Base-by-base conservation (phyloP, 1,140 invertebrate species). In the Drosophila cardini region DNA sequence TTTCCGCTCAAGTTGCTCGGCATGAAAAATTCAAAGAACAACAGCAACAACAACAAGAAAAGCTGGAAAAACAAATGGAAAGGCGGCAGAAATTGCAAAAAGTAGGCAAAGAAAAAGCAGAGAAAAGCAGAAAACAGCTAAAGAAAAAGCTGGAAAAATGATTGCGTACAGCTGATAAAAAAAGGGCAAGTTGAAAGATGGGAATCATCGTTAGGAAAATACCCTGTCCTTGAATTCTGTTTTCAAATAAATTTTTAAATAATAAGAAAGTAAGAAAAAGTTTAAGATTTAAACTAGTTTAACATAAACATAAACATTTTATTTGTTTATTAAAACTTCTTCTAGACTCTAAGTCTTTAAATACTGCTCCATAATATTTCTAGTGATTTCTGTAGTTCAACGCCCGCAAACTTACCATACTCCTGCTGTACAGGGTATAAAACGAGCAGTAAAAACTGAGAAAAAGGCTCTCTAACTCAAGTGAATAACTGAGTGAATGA, bases 121-220 rank as follows among this genome's bases (percentile, higher is more conserved):
- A 21, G 38, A 30, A 42, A 7, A 21, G 56, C 32, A 26, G 30
- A 6, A n/a, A 52, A 5, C 36, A 38, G 52, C 30, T 26, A 52
- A 57, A 64, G 21, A 50, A 21, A 46, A 40, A 50, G 46, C 9
- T 32, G 36, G 36, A 30, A 46, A 69, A 71, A 16, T 40, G 65
- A 71, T 72, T 79, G 72, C 46, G 69, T 71, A 45, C 48, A 56
- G 30, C 63, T 76, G 80, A 80, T 72, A 81, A 86, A 85, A 85
- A 63, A 85, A 64, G 43, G 42, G 62, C 8, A 18, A 10, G 16
- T 16, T 55, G 16, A 11, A 30, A 16, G 0, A 10, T 10, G 21
- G 40, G 32, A 6, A 2, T 7, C 2, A 0, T 1, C 10, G 45
- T 43, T 26, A 43, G 1, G 4, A 1, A 9, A 8, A 67, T 58